Conservation (phyloP, 1,140 invertebrate species). For the Diorhabda carinulata region DNA sequence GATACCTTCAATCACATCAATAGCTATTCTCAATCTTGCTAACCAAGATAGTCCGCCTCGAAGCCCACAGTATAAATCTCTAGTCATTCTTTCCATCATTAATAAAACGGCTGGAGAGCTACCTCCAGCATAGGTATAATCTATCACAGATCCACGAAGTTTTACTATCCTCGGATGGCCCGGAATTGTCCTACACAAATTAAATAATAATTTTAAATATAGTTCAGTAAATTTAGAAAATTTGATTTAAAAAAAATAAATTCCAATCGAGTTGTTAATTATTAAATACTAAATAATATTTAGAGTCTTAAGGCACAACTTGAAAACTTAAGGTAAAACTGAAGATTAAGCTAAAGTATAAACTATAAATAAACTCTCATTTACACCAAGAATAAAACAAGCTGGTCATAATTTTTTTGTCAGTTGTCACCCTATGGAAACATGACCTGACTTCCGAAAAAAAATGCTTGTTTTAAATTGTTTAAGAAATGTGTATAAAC, state of each 20-base stretch:
- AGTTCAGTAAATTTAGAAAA: too few species aligned
- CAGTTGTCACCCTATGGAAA: too few species aligned
- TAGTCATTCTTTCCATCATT: slow-evolving; percentile 68
- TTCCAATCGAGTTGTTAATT: too few species aligned
- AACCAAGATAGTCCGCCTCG: slow-evolving; percentile 67
- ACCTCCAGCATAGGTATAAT: slow-evolving; percentile 67
- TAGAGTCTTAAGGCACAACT: background rate
- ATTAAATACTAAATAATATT: background rate
- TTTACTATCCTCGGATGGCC: slow-evolving; percentile 79
- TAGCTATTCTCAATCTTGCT: slow-evolving; percentile 67
- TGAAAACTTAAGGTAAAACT: too few species aligned
- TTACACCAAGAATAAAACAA: too few species aligned
- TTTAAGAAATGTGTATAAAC: too few species aligned
- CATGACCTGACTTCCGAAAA: too few species aligned
- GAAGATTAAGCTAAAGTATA: too few species aligned
- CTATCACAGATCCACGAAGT: slow-evolving; percentile 78
- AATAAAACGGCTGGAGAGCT: slow-evolving; percentile 72
- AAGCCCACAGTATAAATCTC: slow-evolving; percentile 80
- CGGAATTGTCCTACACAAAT: slow-evolving; percentile 66
- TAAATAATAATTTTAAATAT: too few species aligned
- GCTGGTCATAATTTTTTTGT: too few species aligned
- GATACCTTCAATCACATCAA: slow-evolving; percentile 82
- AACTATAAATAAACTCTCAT: background rate
- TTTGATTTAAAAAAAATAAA: too few species aligned
- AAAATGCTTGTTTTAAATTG: too few species aligned